A percentile compares a stretch with the other conserved stretches of the same genome.
These are phyloP conservation scores for Mesodorylaimus sp. DNA, from an alignment of 2,888 invertebrate genomes.

Conservation along the genomic window DNA sequence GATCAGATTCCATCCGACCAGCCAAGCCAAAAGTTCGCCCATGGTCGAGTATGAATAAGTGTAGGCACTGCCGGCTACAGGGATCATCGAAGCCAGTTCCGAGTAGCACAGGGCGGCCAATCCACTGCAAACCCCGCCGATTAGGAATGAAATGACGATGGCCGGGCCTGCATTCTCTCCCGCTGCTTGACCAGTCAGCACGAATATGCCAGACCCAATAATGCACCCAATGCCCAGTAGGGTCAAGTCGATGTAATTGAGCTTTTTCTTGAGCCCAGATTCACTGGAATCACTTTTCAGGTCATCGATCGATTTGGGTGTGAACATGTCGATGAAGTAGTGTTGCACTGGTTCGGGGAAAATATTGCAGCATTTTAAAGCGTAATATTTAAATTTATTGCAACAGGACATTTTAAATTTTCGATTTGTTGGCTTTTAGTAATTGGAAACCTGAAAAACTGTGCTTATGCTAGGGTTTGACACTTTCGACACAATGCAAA, in stretches of 20 bases:
- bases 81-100: slow-evolving; percentile 43
- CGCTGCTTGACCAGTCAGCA: slow-evolving; percentile 52
- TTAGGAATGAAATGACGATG: slow-evolving; percentile 53
- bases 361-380: too few relatives aligned
- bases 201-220: slow-evolving; percentile 85
- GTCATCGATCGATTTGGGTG: too few relatives aligned
- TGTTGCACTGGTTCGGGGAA: too few relatives aligned
- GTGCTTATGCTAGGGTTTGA: too few relatives aligned
- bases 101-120: slow-evolving; percentile 51
- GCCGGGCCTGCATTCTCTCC: slow-evolving; percentile 65
- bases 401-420: too few relatives aligned
- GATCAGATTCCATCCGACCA: slow-evolving; percentile 35
- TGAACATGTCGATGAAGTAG: too few relatives aligned
- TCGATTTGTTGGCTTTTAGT: too few relatives aligned
- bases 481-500: too few relatives aligned
- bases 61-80: slow-evolving; percentile 45
- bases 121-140: slow-evolving; percentile 66
- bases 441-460: too few relatives aligned
- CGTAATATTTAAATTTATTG: too few relatives aligned
- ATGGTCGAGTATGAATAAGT: slow-evolving; percentile 88
- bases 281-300: too few relatives aligned
- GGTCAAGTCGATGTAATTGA: slow-evolving; percentile 71
- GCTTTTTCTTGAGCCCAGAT: too few relatives aligned
- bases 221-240: slow-evolving; percentile 76
- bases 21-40: slow-evolving; percentile 81